phyloP scores from a whole-genome alignment of 2,797 vertebrate species.

The Threskiornis aethiopicus region DNA sequence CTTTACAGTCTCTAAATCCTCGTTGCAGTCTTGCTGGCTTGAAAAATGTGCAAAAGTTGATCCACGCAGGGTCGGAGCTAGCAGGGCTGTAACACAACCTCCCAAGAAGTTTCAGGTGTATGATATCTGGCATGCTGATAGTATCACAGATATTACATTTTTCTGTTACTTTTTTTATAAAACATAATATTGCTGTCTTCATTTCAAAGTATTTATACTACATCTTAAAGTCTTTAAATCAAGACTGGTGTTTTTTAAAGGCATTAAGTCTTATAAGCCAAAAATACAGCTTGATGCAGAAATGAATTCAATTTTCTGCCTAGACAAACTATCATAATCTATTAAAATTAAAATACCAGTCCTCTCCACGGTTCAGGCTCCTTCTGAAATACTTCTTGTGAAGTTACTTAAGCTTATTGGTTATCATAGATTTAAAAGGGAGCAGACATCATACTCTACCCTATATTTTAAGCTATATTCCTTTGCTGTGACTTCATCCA shows the following conservation, averaged over 20 bases:
- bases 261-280: background rate
- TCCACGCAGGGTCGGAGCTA: background rate
- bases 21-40: constrained; percentile 13
- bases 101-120: constrained; percentile 45
- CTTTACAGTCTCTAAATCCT: constrained; percentile 18
- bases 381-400: background rate
- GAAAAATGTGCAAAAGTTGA: constrained; percentile 26
- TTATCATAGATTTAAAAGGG: background rate
- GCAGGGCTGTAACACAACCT: constrained; percentile 24
- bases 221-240: background rate
- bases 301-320: constrained; percentile 13
- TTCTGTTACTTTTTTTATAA: background rate
- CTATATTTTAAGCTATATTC: background rate
- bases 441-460: background rate
- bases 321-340: background rate
- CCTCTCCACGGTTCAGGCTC: background rate
- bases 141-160: background rate
- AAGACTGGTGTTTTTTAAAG: background rate
- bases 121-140: background rate
- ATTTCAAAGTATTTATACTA: constrained; percentile 25
- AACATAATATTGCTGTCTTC: background rate
- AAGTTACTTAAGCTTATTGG: background rate
- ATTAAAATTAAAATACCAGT: constrained; percentile 22
- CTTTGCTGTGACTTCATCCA: background rate
- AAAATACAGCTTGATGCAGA: background rate